Conservation (phyloP, 37 sponge, comb jelly and placozoan genomes). For the Cladorhizidae sp. region DNA sequence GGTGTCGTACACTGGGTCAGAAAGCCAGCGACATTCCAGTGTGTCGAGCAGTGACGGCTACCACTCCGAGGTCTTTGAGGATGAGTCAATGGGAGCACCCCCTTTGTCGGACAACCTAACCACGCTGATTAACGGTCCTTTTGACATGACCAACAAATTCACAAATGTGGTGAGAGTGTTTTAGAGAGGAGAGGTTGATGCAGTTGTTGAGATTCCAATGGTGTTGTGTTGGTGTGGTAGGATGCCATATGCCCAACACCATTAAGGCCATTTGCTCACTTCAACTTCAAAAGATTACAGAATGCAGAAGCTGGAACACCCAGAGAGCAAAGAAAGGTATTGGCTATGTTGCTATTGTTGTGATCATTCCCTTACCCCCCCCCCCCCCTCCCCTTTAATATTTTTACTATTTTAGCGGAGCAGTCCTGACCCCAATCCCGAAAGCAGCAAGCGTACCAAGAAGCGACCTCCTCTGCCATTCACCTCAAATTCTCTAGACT, state of each 20-base stretch:
- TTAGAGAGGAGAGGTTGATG: neutral
- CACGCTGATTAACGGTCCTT: slow-evolving; percentile 20
- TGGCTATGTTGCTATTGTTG: too few species aligned
- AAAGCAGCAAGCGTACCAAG: neutral
- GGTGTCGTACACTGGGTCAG: slow-evolving; percentile 13
- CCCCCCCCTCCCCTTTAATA: neutral
- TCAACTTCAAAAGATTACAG: too few species aligned
- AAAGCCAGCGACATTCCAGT: neutral
- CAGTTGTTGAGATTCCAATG: too few species aligned
- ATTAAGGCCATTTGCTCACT: neutral
- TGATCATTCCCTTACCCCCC: too few species aligned
- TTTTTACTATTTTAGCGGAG: slow-evolving; percentile 18
- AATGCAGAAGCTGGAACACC: too few species aligned
- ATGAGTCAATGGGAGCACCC: neutral
- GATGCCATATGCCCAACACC: neutral
- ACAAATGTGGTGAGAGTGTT: neutral
- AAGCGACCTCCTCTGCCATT: slow-evolving; percentile 59
- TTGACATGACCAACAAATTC: slow-evolving; percentile 13
- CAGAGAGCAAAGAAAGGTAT: too few species aligned
- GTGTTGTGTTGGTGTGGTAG: neutral
- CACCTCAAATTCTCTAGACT: slow-evolving; percentile 26
- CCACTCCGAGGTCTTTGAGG: slow-evolving; percentile 60
- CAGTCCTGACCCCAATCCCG: slow-evolving; percentile 22
- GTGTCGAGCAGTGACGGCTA: slow-evolving; percentile 50
- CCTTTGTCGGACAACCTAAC: slow-evolving; percentile 7